Conservation (phyloP, 2,888 invertebrate genomes). For the Pyrrhia umbra region DNA sequence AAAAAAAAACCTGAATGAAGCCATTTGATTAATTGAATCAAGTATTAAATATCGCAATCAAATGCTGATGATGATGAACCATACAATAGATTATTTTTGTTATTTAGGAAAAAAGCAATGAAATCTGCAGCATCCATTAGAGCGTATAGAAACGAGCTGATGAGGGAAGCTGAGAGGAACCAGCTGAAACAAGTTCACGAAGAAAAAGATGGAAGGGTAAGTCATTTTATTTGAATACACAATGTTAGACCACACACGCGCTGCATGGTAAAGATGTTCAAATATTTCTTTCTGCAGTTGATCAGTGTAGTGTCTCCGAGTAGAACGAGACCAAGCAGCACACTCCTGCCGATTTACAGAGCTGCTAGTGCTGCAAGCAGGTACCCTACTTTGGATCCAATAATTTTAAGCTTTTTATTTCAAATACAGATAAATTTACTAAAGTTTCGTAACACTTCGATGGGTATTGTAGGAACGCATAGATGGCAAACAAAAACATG, state of each 20-base stretch:
- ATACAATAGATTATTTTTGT: conserved; percentile 1
- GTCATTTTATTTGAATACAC: too few species aligned
- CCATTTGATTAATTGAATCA: too few species aligned
- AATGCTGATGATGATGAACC: background rate
- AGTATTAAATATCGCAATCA: too few species aligned
- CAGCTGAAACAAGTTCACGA: conserved; percentile 85
- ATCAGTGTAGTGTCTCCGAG: conserved; percentile 88
- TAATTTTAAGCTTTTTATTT: too few species aligned
- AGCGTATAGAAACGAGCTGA: conserved; percentile 82
- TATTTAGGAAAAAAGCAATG: conserved; percentile 81
- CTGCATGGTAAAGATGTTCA: too few species aligned
- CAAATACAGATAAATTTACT: too few species aligned
- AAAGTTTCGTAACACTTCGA: too few species aligned
- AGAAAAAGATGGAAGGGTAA: conserved; percentile 84
- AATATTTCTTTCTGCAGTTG: conserved; percentile 71
- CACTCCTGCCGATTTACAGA: conserved; percentile 82
- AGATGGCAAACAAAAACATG: too few species aligned
- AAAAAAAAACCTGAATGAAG: too few species aligned
- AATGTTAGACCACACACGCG: too few species aligned
- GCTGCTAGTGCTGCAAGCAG: conserved; percentile 85
- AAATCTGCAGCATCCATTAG: conserved; percentile 84
- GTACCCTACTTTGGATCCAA: too few species aligned
- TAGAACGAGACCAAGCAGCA: conserved; percentile 85
- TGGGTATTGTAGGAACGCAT: too few species aligned
- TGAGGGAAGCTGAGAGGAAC: conserved; percentile 85